phyloP scores from a whole-genome alignment of 2,797 vertebrate genomes.

The Hafferia zeledoni region DNA sequence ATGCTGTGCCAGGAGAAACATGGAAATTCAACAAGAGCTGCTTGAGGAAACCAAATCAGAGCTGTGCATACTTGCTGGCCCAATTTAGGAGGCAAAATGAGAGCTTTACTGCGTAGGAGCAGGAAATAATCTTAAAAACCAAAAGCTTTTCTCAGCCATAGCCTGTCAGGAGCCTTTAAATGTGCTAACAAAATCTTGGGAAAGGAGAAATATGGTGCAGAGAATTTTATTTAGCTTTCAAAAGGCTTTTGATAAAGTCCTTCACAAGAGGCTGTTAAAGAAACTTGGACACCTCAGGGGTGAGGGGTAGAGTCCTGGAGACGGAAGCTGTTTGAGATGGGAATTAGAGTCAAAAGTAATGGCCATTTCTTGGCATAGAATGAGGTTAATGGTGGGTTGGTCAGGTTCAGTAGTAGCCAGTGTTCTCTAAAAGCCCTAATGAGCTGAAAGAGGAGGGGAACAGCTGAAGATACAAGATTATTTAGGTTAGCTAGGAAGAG shows the following conservation, averaged over 20 bases:
- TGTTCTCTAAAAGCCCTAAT: slow-evolving; percentile 41
- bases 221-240: slow-evolving; percentile 52
- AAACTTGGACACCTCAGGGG: slow-evolving; percentile 16
- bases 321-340: background rate
- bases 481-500: slow-evolving; percentile 33
- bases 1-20: background rate
- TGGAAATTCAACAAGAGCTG: background rate
- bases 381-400: slow-evolving; percentile 36
- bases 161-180: slow-evolving; percentile 50
- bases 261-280: slow-evolving; percentile 34
- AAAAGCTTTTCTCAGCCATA: slow-evolving; percentile 37
- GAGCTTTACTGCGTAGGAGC: slow-evolving; percentile 34
- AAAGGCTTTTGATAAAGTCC: slow-evolving; percentile 53
- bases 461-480: background rate
- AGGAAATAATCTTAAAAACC: slow-evolving; percentile 56
- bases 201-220: slow-evolving; percentile 14
- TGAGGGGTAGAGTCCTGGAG: slow-evolving; percentile 11
- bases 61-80: background rate
- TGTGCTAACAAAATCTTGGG: slow-evolving; percentile 28
- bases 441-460: slow-evolving; percentile 18
- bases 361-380: background rate
- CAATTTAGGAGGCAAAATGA: slow-evolving; percentile 34
- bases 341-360: slow-evolving; percentile 17
- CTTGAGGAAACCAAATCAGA: background rate
- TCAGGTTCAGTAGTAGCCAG: background rate